phyloP scores from a whole-genome alignment of 2,888 invertebrate genomes.

The Agonopterix subpropinquella region DNA sequence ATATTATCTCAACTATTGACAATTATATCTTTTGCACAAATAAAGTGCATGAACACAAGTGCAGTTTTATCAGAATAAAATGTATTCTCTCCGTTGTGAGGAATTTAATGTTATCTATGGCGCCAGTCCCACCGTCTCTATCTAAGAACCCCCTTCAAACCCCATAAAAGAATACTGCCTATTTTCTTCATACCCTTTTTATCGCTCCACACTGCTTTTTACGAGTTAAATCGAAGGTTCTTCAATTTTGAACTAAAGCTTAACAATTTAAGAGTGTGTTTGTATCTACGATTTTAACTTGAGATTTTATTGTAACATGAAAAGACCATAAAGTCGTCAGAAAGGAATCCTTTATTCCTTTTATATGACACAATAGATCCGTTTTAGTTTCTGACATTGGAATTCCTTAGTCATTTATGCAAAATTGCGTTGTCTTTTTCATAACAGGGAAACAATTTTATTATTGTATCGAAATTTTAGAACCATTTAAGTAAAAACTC shows the following conservation, averaged over 20 bases:
- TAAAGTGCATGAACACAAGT: too few species aligned
- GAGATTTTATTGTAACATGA: conserved; percentile 34
- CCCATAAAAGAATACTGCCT: conserved; percentile 12
- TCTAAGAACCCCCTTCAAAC: conserved; percentile 8
- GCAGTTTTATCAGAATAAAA: too few species aligned
- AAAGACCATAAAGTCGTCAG: conserved; percentile 29
- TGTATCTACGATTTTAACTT: conserved; percentile 9
- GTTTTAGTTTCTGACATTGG: conserved; percentile 10
- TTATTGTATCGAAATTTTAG: too few species aligned
- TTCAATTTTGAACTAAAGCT: conserved; percentile 3
- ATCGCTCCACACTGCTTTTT: not conserved
- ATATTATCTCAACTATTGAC: too few species aligned
- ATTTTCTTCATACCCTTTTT: conserved; percentile 5
- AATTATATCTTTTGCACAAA: too few species aligned
- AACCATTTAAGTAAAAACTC: too few species aligned
- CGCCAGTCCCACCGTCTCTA: conserved; percentile 13
- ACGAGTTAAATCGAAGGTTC: not conserved
- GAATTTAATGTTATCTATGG: conserved; percentile 13
- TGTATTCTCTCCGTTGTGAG: not conserved
- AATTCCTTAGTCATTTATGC: not conserved
- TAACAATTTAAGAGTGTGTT: not conserved
- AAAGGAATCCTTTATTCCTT: conserved; percentile 19
- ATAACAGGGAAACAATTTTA: not conserved
- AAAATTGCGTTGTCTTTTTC: not conserved
- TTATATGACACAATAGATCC: conserved; percentile 17